Base-by-base conservation (phyloP, 2,797 vertebrate species). In the Characodon lateralis region DNA sequence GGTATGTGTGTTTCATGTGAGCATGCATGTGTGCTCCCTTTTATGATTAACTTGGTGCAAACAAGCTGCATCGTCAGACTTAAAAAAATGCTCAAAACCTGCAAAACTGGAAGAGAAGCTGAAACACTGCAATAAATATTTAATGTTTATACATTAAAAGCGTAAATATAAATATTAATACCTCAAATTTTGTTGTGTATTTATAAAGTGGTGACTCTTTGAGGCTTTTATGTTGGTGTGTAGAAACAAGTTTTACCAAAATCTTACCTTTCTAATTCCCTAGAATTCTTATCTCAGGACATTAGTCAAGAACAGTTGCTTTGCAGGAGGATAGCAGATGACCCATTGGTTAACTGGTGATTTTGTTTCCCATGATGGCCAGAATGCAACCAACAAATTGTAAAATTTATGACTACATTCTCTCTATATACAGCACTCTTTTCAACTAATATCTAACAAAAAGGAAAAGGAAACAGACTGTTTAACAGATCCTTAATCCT, bases 241-340 rank as follows among this genome's bases (percentile, higher is more conserved):
- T 26, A 16, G 39, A 39, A 18, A 26, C 2, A 6, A 43, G 35
- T 56, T 51, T 35, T 10, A 59, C 3, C 0, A 18, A 83, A 68
- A 53, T 68, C 20, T 75, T 85, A 90, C 88, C 85, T 92, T 91
- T 87, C 85, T 78, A 10, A 65, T 39, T 48, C n/a, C 9, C 18
- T 13, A 56, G 50, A 55, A n/a, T 53, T 58, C 20, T 20, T 55
- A 50, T 63, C 53, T 75, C 56, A 73, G 53, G 4, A 77, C 55
- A 84, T 84, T 68, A 74, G 78, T 24, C 18, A 14, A 18, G 16
- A 59, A 16, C 0, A 31, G 56, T 65, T 50, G 75, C 2, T 58
- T 0, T 68, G 51, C 81, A 74, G 78, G 61, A 63, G 79, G 24
- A 3, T 84, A 81, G 22, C 13, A 14, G 0, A 0, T 28, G 18